Evolutionary conservation across 2,113 vertebrate species (phyloP).

Genomic region (Eulacestoma nigropectus): DNA sequence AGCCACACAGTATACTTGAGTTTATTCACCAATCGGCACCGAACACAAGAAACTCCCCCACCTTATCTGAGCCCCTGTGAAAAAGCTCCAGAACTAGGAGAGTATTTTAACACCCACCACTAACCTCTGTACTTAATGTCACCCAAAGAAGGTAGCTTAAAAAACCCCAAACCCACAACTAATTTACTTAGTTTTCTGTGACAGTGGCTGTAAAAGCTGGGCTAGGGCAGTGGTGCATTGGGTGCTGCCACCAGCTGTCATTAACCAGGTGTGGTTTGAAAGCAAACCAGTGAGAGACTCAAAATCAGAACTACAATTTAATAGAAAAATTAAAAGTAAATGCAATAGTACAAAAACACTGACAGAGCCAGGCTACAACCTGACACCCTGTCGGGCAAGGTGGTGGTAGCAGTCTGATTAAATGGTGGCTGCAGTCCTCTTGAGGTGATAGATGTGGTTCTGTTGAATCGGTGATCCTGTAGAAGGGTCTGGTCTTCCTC

Average conservation of each 20-base stretch:
- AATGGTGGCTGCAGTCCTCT: neutral
- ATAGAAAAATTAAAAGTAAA: neutral
- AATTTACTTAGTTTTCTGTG: neutral
- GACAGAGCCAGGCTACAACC: neutral
- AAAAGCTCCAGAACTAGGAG: neutral
- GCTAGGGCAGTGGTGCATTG: fast-evolving
- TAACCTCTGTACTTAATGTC: neutral
- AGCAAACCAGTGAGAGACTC: neutral
- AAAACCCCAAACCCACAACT: neutral
- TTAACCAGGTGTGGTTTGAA: neutral
- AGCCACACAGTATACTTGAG: neutral
- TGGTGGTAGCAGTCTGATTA: neutral
- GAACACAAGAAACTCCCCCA: neutral
- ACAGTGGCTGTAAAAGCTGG: neutral
- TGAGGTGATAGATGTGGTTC: neutral
- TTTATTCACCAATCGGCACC: neutral
- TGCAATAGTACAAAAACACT: neutral
- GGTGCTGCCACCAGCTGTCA: neutral
- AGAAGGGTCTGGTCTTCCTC: neutral
- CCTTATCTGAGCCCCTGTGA: neutral
- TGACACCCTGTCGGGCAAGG: neutral
- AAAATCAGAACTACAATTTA: neutral
- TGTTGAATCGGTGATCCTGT: neutral
- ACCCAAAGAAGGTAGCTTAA: neutral
- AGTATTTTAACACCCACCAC: neutral